Percentiles rank a stretch among this genome's conserved stretches.
Conservation (phyloP, 2,888 invertebrate genomes). For the Epirrita christyi region DNA sequence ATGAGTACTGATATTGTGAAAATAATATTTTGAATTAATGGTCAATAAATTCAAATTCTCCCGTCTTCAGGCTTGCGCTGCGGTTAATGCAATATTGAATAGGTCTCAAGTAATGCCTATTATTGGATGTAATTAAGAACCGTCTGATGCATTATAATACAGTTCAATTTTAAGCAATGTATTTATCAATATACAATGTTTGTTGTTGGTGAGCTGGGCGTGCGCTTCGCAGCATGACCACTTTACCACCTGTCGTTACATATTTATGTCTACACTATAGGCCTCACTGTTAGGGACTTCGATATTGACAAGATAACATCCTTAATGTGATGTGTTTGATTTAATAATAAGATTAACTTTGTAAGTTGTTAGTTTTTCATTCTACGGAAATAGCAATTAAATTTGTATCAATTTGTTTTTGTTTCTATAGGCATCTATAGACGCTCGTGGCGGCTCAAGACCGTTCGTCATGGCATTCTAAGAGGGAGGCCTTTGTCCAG, state of each 20-base stretch:
- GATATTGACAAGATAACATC: slow-evolving; percentile 85
- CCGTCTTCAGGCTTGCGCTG: slow-evolving; percentile 83
- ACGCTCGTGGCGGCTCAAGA: too few species aligned
- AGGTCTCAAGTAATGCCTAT: slow-evolving; percentile 48
- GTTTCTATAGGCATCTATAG: neutral
- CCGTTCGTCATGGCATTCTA: too few species aligned
- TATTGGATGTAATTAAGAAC: slow-evolving; percentile 52
- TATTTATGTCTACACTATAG: slow-evolving; percentile 85
- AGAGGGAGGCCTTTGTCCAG: too few species aligned
- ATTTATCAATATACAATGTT: slow-evolving; percentile 54
- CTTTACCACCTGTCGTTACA: slow-evolving; percentile 85
- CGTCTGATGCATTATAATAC: slow-evolving; percentile 55
- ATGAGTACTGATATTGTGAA: slow-evolving; percentile 85
- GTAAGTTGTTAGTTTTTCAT: slow-evolving; percentile 67
- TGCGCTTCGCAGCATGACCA: slow-evolving; percentile 82
- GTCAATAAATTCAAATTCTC: slow-evolving; percentile 85
- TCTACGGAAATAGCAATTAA: slow-evolving; percentile 67
- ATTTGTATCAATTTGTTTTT: slow-evolving; percentile 44
- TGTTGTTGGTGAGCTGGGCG: slow-evolving; percentile 61
- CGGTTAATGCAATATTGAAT: slow-evolving; percentile 51
- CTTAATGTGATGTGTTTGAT: slow-evolving; percentile 86
- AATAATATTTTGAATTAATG: slow-evolving; percentile 85
- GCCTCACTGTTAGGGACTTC: slow-evolving; percentile 84
- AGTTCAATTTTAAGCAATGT: slow-evolving; percentile 64
- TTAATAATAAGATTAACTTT: slow-evolving; percentile 84